A percentile compares a stretch with the other conserved stretches of the same genome.
Conservation (phyloP, 1,140 invertebrate species). For the Patella vulgata region DNA sequence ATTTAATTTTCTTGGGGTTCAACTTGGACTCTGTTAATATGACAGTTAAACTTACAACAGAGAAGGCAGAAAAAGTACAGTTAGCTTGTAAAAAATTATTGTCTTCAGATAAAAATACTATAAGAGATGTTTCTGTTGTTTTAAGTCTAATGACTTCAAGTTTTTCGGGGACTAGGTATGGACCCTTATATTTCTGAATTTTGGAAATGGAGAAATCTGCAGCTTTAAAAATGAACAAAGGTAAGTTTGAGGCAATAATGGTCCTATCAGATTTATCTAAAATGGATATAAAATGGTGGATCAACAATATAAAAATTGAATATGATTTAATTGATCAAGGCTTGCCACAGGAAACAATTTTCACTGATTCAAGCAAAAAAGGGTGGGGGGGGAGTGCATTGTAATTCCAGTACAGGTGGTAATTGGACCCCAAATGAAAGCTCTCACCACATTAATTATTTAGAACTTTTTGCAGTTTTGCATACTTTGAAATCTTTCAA, state of each 20-base stretch:
- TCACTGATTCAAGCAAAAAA: neutral
- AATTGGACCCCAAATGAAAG: constrained; percentile 11
- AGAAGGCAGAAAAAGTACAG: too few species aligned
- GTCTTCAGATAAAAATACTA: neutral
- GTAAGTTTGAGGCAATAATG: constrained; percentile 1
- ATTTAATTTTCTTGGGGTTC: constrained; percentile 1
- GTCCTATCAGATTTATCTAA: neutral
- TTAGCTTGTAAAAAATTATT: too few species aligned
- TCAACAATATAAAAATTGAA: neutral
- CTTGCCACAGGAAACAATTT: neutral
- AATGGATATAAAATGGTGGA: neutral
- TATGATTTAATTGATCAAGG: neutral
- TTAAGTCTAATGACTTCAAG: constrained; percentile 1
- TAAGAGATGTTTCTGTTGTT: constrained; percentile 10
- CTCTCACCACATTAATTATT: constrained; percentile 17
- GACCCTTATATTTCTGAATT: neutral
- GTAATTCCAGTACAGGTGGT: constrained; percentile 6
- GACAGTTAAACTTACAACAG: too few species aligned
- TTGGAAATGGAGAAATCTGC: neutral
- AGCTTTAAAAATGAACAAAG: neutral
- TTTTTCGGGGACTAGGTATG: constrained; percentile 2
- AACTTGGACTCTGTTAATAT: constrained; percentile 7
- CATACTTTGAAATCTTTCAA: constrained; percentile 10
- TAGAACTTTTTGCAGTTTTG: constrained; percentile 18
- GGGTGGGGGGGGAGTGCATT: constrained; percentile 11